These are phyloP conservation scores for Botrylloides violaceus DNA, from an alignment of 23 tunicate genomes.

Conservation along the genomic window DNA sequence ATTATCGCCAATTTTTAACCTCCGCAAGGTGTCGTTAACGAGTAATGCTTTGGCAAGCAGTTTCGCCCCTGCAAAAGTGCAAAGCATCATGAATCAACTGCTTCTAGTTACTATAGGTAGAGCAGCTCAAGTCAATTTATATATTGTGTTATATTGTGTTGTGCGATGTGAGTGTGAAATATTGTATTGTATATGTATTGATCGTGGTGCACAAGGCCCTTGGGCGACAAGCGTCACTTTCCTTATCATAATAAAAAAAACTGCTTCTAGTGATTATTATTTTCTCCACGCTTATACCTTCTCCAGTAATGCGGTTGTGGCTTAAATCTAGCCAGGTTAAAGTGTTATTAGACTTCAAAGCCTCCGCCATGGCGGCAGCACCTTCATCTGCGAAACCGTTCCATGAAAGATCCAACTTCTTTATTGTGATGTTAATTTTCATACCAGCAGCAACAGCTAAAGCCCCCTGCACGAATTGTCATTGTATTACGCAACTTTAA, in stretches of 20 bases:
- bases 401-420: slow-evolving; percentile 51
- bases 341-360: slow-evolving; percentile 61
- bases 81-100: too few species aligned
- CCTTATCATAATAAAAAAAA: too few species aligned
- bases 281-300: slow-evolving; percentile 28
- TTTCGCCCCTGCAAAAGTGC: slow-evolving; percentile 48
- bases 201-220: too few species aligned
- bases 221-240: too few species aligned
- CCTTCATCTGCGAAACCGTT: slow-evolving; percentile 83
- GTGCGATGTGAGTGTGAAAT: too few species aligned
- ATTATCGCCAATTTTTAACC: slow-evolving; percentile 48
- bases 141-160: too few species aligned
- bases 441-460: slow-evolving; percentile 66
- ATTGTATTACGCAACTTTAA: too few species aligned
- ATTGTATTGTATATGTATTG: too few species aligned
- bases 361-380: slow-evolving; percentile 80
- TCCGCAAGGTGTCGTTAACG: slow-evolving; percentile 55
- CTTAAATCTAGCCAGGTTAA: slow-evolving; percentile 65
- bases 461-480: slow-evolving; percentile 57
- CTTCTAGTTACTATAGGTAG: too few species aligned
- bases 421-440: slow-evolving; percentile 73
- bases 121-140: too few species aligned
- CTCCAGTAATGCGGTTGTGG: slow-evolving; percentile 54
- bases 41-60: slow-evolving; percentile 58
- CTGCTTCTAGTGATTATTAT: too few species aligned